Evolutionary conservation across 2,888 invertebrate species (phyloP), one percentile per base, ranked within the genome.

Genomic region (Volucella inflata): DNA sequence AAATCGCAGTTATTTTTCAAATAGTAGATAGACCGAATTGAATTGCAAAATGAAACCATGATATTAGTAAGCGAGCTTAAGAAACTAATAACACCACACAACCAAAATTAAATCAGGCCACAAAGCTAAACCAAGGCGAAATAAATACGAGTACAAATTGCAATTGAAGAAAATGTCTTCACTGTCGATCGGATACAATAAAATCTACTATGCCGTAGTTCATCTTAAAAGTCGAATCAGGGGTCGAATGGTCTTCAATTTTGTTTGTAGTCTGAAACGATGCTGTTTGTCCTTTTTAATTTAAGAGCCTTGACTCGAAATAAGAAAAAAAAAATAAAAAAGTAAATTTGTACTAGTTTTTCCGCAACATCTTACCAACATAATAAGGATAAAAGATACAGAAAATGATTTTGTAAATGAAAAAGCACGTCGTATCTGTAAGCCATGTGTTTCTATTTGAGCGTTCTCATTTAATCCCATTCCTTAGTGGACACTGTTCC

Each of bases 21-120:
- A 62, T 51, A 48, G n/a, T n/a, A 48, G 71, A 65, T n/a, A 48
- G 71, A 65, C 8, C 50, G 17, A 40, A 48, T 71, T 76, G 17
- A 44, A 74, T 68, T 44, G 65, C 68, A 30, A 71, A 71, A 85
- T 80, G 76, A 70, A 85, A 85, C 80, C 76, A 51, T 16, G 74
- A 67, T 75, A 70, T 71, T 65, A 60, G 64, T 30, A 42, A 67
- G 36, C 38, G 40, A 67, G 14, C 21, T n/a, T 48, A 48, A 40
- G 55, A 62, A 46, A 48, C 14, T 16, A 16, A 40, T 40, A 40
- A 59, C 40, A 4, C 46, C 11, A 38, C 9, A 46, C 6, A 14
- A 42, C 36, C n/a, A 12, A n/a, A 50, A 80, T 14, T 12, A 64
- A 57, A 55, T 74, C 50, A 55, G 60, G 51, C 74, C 42, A 55